Conservation (phyloP, 2,888 invertebrate species). For the Coleophora deauratella region DNA sequence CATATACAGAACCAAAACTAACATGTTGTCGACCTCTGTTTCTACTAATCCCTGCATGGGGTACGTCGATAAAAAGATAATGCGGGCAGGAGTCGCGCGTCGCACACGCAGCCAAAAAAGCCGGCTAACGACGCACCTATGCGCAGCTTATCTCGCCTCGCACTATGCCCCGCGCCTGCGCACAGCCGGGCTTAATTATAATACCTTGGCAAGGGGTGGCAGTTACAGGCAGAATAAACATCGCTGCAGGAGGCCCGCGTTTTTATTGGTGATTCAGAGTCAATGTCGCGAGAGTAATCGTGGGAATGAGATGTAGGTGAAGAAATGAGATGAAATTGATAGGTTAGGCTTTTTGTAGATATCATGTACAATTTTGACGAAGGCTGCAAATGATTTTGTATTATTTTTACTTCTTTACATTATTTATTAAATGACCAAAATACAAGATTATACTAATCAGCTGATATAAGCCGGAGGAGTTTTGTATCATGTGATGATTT, state of each 20-base stretch:
- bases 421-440: no score
- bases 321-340: no score
- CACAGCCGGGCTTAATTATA: constrained; percentile 69
- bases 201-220: constrained; percentile 55
- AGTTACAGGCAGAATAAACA: constrained; percentile 41
- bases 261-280: constrained; percentile 56
- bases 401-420: no score
- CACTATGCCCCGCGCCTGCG: constrained; percentile 61
- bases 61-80: constrained; percentile 73
- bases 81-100: constrained; percentile 62
- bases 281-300: constrained; percentile 56
- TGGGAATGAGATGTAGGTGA: no score
- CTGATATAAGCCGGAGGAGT: no score
- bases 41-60: constrained; percentile 62
- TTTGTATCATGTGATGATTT: no score
- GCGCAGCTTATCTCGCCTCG: constrained; percentile 66
- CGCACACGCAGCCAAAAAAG: constrained; percentile 67
- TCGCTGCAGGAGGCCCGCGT: constrained; percentile 54
- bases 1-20: background rate
- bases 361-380: no score
- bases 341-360: no score
- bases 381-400: no score
- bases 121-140: constrained; percentile 67
- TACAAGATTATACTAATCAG: no score
- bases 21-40: constrained; percentile 39